Conservation (phyloP, 2,797 vertebrate genomes). For the Cynodonichthys magdalenae region DNA sequence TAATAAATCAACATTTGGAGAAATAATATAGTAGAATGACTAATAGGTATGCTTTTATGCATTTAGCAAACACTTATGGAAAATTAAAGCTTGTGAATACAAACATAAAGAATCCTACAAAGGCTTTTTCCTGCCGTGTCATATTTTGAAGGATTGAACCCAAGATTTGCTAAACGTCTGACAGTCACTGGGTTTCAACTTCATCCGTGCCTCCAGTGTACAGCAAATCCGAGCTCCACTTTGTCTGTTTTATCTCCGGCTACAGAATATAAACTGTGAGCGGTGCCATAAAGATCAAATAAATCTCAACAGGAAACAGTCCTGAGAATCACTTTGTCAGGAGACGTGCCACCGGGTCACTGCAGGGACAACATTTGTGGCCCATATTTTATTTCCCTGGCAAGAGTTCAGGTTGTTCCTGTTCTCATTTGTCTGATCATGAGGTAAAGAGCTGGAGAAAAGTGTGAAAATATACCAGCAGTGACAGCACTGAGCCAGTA, state of each 20-base stretch:
- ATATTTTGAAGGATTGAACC: neutral
- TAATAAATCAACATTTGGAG: neutral
- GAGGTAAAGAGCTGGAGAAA: slow-evolving; percentile 52
- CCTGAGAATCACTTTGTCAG: slow-evolving; percentile 64
- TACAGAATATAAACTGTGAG: slow-evolving; percentile 61
- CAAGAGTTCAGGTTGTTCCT: slow-evolving; percentile 54
- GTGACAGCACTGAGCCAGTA: slow-evolving; percentile 52
- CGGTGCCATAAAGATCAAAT: slow-evolving; percentile 70
- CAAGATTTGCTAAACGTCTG: neutral
- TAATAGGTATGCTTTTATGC: neutral
- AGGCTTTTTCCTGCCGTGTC: neutral
- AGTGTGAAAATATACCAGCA: slow-evolving; percentile 42
- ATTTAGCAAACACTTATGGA: neutral
- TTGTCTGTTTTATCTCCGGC: slow-evolving; percentile 50
- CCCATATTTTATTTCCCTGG: slow-evolving; percentile 70
- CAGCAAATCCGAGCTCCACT: slow-evolving; percentile 12
- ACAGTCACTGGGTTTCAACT: neutral
- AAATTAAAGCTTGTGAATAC: neutral
- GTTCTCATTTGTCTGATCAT: slow-evolving; percentile 57
- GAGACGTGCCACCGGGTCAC: slow-evolving; percentile 64
- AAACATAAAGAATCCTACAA: neutral
- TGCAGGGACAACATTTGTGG: slow-evolving; percentile 68
- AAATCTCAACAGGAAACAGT: slow-evolving; percentile 64
- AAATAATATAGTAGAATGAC: neutral
- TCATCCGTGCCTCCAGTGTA: neutral